Conservation (phyloP, 2,888 invertebrate species). For the Teinopalpus imperialis region DNA sequence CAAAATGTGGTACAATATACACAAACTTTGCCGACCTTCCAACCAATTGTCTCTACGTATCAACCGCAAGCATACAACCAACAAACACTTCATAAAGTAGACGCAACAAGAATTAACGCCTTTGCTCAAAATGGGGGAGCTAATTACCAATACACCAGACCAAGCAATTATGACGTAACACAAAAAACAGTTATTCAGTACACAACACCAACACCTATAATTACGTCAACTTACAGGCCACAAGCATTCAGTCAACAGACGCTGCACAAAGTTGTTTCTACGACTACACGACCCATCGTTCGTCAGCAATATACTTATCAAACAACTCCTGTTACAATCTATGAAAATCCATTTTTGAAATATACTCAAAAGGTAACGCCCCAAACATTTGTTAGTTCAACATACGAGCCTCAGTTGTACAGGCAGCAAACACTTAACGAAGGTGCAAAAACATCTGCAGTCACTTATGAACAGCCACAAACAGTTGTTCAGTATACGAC, state of each 20-base stretch:
- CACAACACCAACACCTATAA: slow-evolving; percentile 48
- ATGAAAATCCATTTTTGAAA: slow-evolving; percentile 36
- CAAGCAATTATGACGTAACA: slow-evolving; percentile 51
- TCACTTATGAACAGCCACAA: slow-evolving; percentile 35
- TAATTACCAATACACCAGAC: slow-evolving; percentile 40
- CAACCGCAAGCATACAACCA: slow-evolving; percentile 54
- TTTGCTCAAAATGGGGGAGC: slow-evolving; percentile 40
- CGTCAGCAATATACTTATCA: slow-evolving; percentile 17
- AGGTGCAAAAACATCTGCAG: slow-evolving; percentile 18
- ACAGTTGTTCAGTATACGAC: slow-evolving; percentile 39
- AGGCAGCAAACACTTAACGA: slow-evolving; percentile 52
- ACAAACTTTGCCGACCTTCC: slow-evolving; percentile 44
- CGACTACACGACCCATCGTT: slow-evolving; percentile 29
- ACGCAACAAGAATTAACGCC: slow-evolving; percentile 47
- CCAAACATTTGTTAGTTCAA: slow-evolving; percentile 36
- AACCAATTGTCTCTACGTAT: slow-evolving; percentile 49
- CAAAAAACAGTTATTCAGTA: slow-evolving; percentile 48
- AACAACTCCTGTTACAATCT: slow-evolving; percentile 32
- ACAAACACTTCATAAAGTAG: slow-evolving; percentile 56
- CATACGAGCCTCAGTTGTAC: slow-evolving; percentile 57
- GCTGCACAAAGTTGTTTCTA: slow-evolving; percentile 39
- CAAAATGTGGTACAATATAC: slow-evolving; percentile 34
- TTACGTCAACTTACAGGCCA: slow-evolving; percentile 46
- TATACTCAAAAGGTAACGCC: slow-evolving; percentile 32
- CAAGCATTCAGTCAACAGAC: slow-evolving; percentile 61